Evolutionary conservation across 1,140 invertebrate genomes (phyloP).

Genomic region (Popillia japonica): DNA sequence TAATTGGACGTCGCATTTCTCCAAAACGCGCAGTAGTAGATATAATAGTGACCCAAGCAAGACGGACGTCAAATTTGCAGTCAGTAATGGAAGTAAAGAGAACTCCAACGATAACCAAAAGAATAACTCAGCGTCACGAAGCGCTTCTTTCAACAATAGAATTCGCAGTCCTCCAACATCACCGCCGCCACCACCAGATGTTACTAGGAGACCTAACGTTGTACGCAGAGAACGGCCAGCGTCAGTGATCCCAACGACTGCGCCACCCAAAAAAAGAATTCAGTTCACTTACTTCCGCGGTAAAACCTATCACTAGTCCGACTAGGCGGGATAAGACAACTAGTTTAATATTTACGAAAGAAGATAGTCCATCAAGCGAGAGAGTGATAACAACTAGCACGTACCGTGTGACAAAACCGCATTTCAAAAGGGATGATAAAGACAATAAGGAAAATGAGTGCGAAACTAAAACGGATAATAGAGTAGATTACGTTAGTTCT

Average conservation of each 20-base stretch:
- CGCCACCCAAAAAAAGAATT: slow-evolving; percentile 50
- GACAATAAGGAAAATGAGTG: slow-evolving; percentile 20
- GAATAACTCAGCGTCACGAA: slow-evolving; percentile 58
- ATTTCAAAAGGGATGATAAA: slow-evolving; percentile 38
- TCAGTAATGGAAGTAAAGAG: slow-evolving; percentile 58
- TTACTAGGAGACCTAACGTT: slow-evolving; percentile 56
- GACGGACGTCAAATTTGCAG: slow-evolving; percentile 53
- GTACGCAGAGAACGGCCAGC: slow-evolving; percentile 55
- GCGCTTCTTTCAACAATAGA: slow-evolving; percentile 59
- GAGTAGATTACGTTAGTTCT: slow-evolving; percentile 30
- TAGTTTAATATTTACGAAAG: slow-evolving; percentile 38
- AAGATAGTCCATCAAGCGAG: slow-evolving; percentile 12
- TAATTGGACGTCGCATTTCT: slow-evolving; percentile 91
- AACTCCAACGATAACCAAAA: slow-evolving; percentile 58
- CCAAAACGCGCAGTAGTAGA: slow-evolving; percentile 72
- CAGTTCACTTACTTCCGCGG: slow-evolving; percentile 19
- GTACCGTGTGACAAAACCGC: slow-evolving; percentile 28
- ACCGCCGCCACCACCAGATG: slow-evolving; percentile 63
- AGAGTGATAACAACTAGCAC: slow-evolving; percentile 18
- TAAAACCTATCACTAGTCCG: slow-evolving; percentile 24
- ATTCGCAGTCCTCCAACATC: slow-evolving; percentile 64
- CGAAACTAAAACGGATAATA: slow-evolving; percentile 36
- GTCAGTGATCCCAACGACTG: slow-evolving; percentile 53
- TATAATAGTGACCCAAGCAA: slow-evolving; percentile 71
- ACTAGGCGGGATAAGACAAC: slow-evolving; percentile 28